phyloP scores from a whole-genome alignment of 2,888 invertebrate species.

The Embidobia sp. region DNA sequence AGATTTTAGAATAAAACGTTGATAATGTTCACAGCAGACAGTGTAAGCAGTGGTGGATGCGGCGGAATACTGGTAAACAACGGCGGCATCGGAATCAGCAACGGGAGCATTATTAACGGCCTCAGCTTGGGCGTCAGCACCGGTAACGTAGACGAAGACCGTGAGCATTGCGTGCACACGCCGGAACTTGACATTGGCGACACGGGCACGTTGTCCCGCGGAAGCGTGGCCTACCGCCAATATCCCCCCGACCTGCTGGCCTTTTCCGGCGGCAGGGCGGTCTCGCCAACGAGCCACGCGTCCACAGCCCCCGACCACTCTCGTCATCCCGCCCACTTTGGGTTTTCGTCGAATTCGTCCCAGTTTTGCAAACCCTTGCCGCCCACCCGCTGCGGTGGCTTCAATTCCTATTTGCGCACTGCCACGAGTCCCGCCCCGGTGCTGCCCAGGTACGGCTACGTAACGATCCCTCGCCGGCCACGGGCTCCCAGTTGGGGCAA shows the following conservation, averaged over 20 bases:
- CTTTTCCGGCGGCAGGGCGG: slow-evolving; percentile 85
- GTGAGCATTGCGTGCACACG: slow-evolving; percentile 53
- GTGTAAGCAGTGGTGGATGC: slow-evolving; percentile 81
- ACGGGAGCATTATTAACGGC: slow-evolving; percentile 78
- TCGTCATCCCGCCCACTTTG: slow-evolving; percentile 82
- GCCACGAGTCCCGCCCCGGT: slow-evolving; percentile 84
- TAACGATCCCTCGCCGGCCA: slow-evolving; percentile 92
- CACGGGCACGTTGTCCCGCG: slow-evolving; percentile 83
- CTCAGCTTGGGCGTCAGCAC: slow-evolving; percentile 64
- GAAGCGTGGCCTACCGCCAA: slow-evolving; percentile 83
- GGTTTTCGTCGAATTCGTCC: slow-evolving; percentile 81
- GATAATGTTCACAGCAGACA: too few relatives aligned
- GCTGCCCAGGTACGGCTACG: slow-evolving; percentile 90
- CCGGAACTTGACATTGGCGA: slow-evolving; percentile 80
- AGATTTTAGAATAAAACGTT: too few relatives aligned
- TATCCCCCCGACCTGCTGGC: slow-evolving; percentile 92
- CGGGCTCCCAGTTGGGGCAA: slow-evolving; percentile 91
- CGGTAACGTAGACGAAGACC: slow-evolving; percentile 74
- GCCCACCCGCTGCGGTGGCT: slow-evolving; percentile 83
- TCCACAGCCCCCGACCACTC: slow-evolving; percentile 90
- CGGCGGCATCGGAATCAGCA: neutral
- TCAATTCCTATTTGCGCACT: slow-evolving; percentile 67
- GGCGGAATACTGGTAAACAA: slow-evolving; percentile 25
- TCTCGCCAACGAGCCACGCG: slow-evolving; percentile 85
- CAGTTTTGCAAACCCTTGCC: slow-evolving; percentile 89